Percentiles rank a stretch among this genome's conserved stretches.
Evolutionary conservation across 2,888 invertebrate species (phyloP).

Genomic region (Tetanocera ferruginea): DNA sequence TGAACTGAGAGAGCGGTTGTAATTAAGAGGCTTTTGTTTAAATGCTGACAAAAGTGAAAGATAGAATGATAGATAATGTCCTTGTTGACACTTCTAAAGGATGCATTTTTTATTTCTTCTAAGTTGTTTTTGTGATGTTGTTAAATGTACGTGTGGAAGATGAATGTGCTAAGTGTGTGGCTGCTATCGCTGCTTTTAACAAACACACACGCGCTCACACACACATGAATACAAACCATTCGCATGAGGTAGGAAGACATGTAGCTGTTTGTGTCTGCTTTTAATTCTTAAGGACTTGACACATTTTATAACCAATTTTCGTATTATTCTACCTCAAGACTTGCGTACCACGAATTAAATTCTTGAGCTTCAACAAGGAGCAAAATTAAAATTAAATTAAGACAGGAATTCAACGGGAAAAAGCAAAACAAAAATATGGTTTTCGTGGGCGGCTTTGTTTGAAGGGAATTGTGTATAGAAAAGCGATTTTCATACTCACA

Average conservation of each 20-base stretch:
- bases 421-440: slow-evolving; percentile 20
- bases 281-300: slow-evolving; percentile 50
- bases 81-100: slow-evolving; percentile 66
- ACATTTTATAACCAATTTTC: slow-evolving; percentile 62
- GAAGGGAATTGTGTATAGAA: neutral
- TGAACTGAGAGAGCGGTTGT: slow-evolving; percentile 43
- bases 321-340: slow-evolving; percentile 64
- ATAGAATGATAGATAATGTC: slow-evolving; percentile 65
- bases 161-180: slow-evolving; percentile 4
- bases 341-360: slow-evolving; percentile 45
- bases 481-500: slow-evolving; percentile 45
- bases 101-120: slow-evolving; percentile 35
- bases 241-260: slow-evolving; percentile 52
- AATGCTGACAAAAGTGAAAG: slow-evolving; percentile 68
- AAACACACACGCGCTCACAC: slow-evolving; percentile 12
- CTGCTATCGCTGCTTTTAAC: slow-evolving; percentile 12
- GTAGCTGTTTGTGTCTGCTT: slow-evolving; percentile 41
- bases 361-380: neutral
- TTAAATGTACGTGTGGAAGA: neutral
- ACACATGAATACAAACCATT: slow-evolving; percentile 5
- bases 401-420: neutral
- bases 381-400: slow-evolving; percentile 7
- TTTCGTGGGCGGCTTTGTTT: neutral
- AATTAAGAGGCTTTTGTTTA: slow-evolving; percentile 68
- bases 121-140: neutral